phyloP scores from a whole-genome alignment of 1,140 invertebrate genomes.

The Eumaeus atala region DNA sequence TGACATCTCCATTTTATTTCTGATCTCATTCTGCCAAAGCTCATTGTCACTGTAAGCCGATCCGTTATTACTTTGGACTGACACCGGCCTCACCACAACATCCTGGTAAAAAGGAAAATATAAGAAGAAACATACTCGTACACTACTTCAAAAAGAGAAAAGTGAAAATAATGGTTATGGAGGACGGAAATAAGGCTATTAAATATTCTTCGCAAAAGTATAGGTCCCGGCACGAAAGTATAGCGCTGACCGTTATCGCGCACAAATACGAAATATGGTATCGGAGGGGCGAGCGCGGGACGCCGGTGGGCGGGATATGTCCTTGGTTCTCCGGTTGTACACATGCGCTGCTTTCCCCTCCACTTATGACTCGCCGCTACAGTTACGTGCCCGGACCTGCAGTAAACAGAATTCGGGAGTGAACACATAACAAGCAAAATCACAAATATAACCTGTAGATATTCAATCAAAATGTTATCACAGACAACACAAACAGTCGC shows the following conservation, averaged over 20 bases:
- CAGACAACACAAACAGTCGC: background rate
- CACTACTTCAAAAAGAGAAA: no score
- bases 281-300: no score
- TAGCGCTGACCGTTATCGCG: no score
- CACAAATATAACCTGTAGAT: background rate
- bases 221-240: no score
- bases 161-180: no score
- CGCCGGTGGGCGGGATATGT: no score
- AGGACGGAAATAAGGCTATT: background rate
- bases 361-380: no score
- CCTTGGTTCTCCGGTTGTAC: no score
- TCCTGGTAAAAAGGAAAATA: constrained; percentile 38
- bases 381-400: no score
- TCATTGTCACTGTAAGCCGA: constrained; percentile 72
- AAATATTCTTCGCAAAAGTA: background rate
- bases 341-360: no score
- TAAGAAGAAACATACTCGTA: no score
- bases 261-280: no score
- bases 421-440: constrained; percentile 9
- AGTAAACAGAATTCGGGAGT: background rate
- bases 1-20: constrained; percentile 70
- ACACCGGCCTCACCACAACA: constrained; percentile 56
- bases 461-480: background rate
- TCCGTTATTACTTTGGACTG: constrained; percentile 69
- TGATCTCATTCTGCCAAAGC: constrained; percentile 70